Conservation (phyloP, 2,797 vertebrate species). For the Eurystomus glaucurus region DNA sequence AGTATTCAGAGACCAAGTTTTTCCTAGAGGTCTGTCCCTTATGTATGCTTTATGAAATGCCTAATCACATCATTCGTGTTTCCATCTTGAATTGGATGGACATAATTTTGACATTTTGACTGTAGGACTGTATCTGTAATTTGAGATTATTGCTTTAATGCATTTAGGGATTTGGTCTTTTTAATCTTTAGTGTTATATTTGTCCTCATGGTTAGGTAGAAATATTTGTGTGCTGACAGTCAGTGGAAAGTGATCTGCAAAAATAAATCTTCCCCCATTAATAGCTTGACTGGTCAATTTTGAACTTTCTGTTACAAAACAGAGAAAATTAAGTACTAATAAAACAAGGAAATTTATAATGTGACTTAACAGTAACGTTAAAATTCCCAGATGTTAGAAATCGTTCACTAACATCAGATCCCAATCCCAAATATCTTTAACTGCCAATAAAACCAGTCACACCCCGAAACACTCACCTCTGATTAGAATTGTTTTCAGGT, state of each 20-base stretch:
- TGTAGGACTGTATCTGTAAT: slow-evolving; percentile 30
- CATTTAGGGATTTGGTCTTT: slow-evolving; percentile 30
- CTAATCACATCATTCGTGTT: slow-evolving; percentile 34
- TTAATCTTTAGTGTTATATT: neutral
- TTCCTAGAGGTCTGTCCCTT: slow-evolving; percentile 38
- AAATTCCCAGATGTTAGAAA: neutral
- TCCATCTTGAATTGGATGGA: slow-evolving; percentile 27
- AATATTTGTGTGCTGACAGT: slow-evolving; percentile 48
- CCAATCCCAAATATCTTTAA: slow-evolving; percentile 11
- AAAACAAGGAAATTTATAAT: neutral
- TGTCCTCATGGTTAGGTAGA: neutral
- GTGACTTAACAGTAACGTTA: slow-evolving; percentile 42
- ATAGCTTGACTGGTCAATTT: neutral
- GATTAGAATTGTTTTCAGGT: neutral
- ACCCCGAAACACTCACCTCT: neutral
- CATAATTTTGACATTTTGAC: slow-evolving; percentile 62
- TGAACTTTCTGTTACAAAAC: neutral
- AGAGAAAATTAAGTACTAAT: neutral
- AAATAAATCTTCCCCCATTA: slow-evolving; percentile 51
- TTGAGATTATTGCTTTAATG: slow-evolving; percentile 61
- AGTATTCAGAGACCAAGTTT: slow-evolving; percentile 28
- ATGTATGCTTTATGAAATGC: slow-evolving; percentile 8
- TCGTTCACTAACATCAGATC: neutral
- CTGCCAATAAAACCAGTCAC: neutral
- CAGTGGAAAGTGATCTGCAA: slow-evolving; percentile 36